Evolutionary conservation across 2,797 vertebrate genomes (phyloP).

Genomic region (Chrysocyon brachyurus): DNA sequence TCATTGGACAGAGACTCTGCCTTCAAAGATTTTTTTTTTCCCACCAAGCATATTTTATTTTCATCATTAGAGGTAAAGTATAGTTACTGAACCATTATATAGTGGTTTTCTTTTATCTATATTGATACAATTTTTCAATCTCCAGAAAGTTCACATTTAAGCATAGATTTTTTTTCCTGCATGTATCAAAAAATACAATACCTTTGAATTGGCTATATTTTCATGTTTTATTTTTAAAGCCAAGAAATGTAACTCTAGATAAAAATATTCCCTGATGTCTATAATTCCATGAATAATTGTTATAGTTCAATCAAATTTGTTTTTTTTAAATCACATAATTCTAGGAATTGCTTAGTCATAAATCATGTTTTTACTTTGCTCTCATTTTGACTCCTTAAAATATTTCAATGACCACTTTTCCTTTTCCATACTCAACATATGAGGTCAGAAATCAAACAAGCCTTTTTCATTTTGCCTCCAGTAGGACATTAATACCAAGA

Average conservation of each 20-base stretch:
- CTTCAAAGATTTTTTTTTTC: background rate
- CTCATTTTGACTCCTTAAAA: background rate
- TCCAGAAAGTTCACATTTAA: background rate
- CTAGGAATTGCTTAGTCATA: background rate
- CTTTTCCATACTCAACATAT: background rate
- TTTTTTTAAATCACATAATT: background rate
- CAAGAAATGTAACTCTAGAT: background rate
- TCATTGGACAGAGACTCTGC: background rate
- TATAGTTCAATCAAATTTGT: background rate
- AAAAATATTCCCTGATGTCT: background rate
- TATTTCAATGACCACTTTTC: background rate
- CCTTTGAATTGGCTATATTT: background rate
- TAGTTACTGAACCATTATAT: background rate
- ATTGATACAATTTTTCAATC: background rate
- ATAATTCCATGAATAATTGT: background rate
- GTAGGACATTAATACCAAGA: background rate
- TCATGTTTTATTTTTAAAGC: background rate
- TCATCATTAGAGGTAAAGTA: background rate
- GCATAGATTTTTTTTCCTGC: background rate
- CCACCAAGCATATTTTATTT: background rate
- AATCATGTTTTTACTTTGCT: background rate
- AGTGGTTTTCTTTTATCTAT: background rate
- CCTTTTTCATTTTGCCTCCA: background rate
- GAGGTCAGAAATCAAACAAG: background rate
- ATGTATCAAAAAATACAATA: background rate